phyloP scores from a whole-genome alignment of 2,113 vertebrate genomes.

The Ibidorhyncha struthersii region DNA sequence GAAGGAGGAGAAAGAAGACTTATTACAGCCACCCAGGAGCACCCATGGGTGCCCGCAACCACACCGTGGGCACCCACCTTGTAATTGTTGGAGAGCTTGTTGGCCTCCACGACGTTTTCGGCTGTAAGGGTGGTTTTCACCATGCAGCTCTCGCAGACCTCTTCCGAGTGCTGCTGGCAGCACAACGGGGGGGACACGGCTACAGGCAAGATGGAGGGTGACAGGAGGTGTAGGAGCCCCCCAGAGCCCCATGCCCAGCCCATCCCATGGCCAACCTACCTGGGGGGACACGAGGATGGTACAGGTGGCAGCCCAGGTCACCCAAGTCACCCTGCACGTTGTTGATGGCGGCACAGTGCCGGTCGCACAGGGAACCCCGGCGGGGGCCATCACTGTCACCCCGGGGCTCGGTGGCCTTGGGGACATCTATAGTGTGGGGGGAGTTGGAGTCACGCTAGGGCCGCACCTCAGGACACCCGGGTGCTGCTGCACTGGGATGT shows the following conservation, averaged over 20 bases:
- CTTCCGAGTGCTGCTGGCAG: slow-evolving; percentile 60
- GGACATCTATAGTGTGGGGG: neutral
- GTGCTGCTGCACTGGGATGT: rapidly evolving
- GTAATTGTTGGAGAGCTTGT: slow-evolving; percentile 87
- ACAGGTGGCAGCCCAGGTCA: slow-evolving; percentile 51
- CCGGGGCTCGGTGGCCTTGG: neutral
- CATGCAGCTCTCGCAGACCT: slow-evolving; percentile 75
- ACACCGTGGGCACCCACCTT: slow-evolving; percentile 21
- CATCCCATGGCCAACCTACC: neutral
- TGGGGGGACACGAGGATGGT: slow-evolving; percentile 40
- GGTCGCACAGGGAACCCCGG: slow-evolving; percentile 65
- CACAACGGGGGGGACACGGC: neutral
- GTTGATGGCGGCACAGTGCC: slow-evolving; percentile 43
- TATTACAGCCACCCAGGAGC: rapidly evolving
- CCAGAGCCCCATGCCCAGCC: rapidly evolving
- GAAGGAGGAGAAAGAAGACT: no score
- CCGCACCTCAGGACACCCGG: rapidly evolving
- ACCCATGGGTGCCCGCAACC: neutral
- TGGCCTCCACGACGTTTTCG: slow-evolving; percentile 84
- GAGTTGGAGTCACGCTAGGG: rapidly evolving
- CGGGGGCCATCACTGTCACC: neutral
- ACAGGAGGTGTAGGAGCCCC: rapidly evolving
- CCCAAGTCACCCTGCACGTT: slow-evolving; percentile 32
- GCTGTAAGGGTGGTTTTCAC: slow-evolving; percentile 79
- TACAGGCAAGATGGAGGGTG: neutral